Evolutionary conservation across 1,140 invertebrate genomes (phyloP).

Genomic region (Pseudomyrmex pallidus): DNA sequence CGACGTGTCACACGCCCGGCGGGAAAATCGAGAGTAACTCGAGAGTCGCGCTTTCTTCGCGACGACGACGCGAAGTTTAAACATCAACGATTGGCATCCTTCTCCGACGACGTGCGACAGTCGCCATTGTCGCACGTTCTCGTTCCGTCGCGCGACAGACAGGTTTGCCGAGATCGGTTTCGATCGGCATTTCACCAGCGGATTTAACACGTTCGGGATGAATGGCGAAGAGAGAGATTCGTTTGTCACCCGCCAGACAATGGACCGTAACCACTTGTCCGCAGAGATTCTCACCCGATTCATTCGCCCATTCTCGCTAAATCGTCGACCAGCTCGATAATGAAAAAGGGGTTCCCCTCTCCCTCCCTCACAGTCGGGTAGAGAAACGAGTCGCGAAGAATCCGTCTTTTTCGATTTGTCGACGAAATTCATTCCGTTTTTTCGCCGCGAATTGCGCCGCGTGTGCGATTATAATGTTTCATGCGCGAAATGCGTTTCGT

Average conservation of each 20-base stretch:
- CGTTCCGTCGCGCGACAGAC: conserved; percentile 31
- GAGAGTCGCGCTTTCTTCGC: conserved; percentile 29
- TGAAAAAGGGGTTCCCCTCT: too few species aligned
- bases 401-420: not conserved
- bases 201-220: conserved; percentile 35
- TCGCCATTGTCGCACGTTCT: not conserved
- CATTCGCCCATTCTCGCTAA: not conserved
- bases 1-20: not conserved
- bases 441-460: not conserved
- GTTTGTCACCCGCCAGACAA: conserved; percentile 51
- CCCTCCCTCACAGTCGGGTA: too few species aligned
- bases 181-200: conserved; percentile 1
- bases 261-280: conserved; percentile 23
- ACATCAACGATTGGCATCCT: conserved; percentile 46
- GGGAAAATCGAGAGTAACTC: conserved; percentile 61
- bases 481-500: not conserved
- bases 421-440: not conserved
- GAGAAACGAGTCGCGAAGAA: not conserved
- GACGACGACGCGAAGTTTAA: conserved; percentile 45
- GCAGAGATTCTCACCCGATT: conserved; percentile 10
- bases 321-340: not conserved
- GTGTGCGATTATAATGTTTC: not conserved
- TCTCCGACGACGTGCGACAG: not conserved
- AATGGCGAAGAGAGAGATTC: conserved; percentile 49
- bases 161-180: conserved; percentile 20